These are phyloP conservation scores for Antheraea yamamai DNA, from an alignment of 2,888 invertebrate genomes.

Conservation along the genomic window DNA sequence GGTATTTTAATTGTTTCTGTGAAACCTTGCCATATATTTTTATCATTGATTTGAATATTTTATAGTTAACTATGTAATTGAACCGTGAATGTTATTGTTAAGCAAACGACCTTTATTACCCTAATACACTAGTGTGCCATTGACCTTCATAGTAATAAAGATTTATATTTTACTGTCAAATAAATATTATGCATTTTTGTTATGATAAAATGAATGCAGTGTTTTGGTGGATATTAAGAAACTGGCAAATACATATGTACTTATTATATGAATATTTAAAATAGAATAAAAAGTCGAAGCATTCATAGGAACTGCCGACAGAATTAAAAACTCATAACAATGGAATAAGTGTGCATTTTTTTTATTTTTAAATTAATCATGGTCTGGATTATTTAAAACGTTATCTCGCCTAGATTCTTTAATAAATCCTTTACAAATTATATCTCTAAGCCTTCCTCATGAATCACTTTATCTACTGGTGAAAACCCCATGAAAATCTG, in stretches of 20 bases:
- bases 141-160: conserved; percentile 29
- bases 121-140: conserved; percentile 20
- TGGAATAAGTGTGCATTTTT: too few relatives aligned
- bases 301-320: too few relatives aligned
- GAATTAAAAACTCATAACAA: too few relatives aligned
- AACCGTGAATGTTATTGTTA: conserved; percentile 39
- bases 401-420: too few relatives aligned
- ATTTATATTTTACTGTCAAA: background rate
- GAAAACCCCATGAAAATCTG: too few relatives aligned
- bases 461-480: too few relatives aligned
- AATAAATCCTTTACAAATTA: too few relatives aligned
- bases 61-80: conserved; percentile 23
- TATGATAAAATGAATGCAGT: background rate
- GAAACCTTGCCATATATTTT: background rate
- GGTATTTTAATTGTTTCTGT: background rate
- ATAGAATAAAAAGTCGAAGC: too few relatives aligned
- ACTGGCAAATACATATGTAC: background rate
- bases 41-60: background rate
- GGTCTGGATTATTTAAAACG: too few relatives aligned
- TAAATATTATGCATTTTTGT: background rate
- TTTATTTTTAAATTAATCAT: too few relatives aligned
- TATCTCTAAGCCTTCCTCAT: too few relatives aligned
- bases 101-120: conserved; percentile 37
- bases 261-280: background rate
- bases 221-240: background rate